A percentile compares a stretch with the other conserved stretches of the same genome.
phyloP scores from a whole-genome alignment of 2,888 invertebrate species.

The Spodoptera exigua region DNA sequence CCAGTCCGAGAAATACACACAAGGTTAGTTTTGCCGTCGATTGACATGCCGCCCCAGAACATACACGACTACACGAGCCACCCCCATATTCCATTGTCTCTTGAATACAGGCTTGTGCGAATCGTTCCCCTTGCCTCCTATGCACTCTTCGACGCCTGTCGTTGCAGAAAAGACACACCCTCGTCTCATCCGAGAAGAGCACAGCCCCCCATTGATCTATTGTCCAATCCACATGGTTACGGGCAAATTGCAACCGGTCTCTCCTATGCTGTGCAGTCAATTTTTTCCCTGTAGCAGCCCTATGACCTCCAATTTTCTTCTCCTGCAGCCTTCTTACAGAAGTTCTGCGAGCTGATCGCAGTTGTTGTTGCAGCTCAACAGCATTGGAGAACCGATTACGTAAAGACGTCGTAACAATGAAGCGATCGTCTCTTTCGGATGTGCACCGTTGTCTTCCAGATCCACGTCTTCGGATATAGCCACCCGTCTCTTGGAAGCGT shows the following conservation, averaged over 20 bases:
- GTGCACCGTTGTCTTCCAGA: too few species aligned
- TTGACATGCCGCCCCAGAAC: conserved; percentile 34
- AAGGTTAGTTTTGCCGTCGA: conserved; percentile 9
- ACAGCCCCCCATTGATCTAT: too few species aligned
- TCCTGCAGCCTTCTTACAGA: conserved; percentile 45
- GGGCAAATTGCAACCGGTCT: conserved; percentile 8
- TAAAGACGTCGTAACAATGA: too few species aligned
- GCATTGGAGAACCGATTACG: too few species aligned
- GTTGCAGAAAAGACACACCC: conserved; percentile 17
- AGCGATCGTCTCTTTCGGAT: too few species aligned
- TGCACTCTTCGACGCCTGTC: conserved; percentile 16
- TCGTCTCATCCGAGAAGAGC: too few species aligned
- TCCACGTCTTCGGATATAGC: too few species aligned
- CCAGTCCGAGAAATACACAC: conserved; percentile 8
- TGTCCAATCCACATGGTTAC: conserved; percentile 1
- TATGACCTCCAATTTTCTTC: conserved; percentile 44
- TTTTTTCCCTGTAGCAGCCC: conserved; percentile 43
- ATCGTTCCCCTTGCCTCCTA: conserved; percentile 22
- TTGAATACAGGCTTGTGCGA: conserved; percentile 20
- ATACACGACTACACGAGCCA: conserved; percentile 27
- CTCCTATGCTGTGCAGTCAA: conserved; percentile 26
- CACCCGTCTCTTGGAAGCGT: too few species aligned
- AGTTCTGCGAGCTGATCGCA: too few species aligned
- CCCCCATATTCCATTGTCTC: conserved; percentile 27
- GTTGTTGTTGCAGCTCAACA: too few species aligned